Base-by-base conservation (phyloP, 2,888 invertebrate species). In the Tetanocera ferruginea region DNA sequence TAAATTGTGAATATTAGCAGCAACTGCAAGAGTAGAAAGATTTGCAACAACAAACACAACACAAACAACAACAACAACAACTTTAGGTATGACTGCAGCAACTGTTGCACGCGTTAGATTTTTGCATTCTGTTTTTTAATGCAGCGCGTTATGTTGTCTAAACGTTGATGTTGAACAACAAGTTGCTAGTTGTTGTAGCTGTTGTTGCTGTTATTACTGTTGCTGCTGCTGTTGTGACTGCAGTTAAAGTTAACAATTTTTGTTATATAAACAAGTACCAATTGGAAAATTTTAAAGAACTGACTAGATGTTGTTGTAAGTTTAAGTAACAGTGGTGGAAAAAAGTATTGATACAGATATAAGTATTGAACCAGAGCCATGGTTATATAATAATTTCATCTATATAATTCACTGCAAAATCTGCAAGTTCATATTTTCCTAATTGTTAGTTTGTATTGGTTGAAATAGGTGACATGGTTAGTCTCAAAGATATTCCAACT, bases 1-100 rank as follows among this genome's bases (percentile, higher is more conserved):
- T 84, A 84, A 84, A 84, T 85, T 83, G 83, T 80, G 81, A 85
- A 85, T 84, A 85, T 85, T 82, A 85, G 82, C 83, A 83, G 25
- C 83, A 80, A 79, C 80, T 17, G 11, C 69, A 34, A n/a, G 31
- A 4, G 34, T 19, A 11, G 62, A 28, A 23, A 25, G 14, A 64
- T 11, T 51, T n/a, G 28, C 62, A 62, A 31, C 72, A 55, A 11
- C 70, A 70, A 31, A 28, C 2, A 31, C 66, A 31, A 2, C 57
- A 34, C 11, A 9, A 72, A 55, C 82, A 82, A 79, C 81, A 60
- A 31, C 66, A 52, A 49, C 43, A 66, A 67, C 37, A 49, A 43
- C 34, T 8, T 17, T 34, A 31, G 11, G 34, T 55, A n/a, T 60
- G 49, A 51, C 49, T 66, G 64, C 34, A 37, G 76, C 64, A 51